Evolutionary conservation across 2,113 vertebrate genomes (phyloP), one percentile per base, ranked within the genome.

Genomic region (Ancistrus triradiatus): DNA sequence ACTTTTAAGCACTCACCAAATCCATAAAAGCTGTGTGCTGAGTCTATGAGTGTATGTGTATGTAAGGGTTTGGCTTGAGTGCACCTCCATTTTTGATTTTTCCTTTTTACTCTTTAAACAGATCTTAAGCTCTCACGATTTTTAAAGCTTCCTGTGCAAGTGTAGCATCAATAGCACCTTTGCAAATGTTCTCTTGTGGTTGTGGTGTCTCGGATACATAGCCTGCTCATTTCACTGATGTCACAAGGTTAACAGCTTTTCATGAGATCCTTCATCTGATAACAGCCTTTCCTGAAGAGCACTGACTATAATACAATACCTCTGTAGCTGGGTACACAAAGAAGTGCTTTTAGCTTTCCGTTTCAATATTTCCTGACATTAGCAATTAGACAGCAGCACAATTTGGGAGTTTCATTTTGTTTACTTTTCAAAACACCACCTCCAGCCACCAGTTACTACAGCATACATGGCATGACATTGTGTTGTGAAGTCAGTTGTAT

Each of bases 171-270:
- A 37, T 62, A 62, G 18, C 14, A 40, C n/a, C 33, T 62, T 9
- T 1, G 47, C 47, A 49, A 38, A 62, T 18, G 21, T 40, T 62
- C 44, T 11, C 10, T 15, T 50, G 59, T 48, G 18, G 24, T 50
- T 60, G 21, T 58, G n/a, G n/a, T 33, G 42, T 35, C 27, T 59
- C 49, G 9, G 25, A 64, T 65, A 55, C 66, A 48, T 22, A 40
- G 14, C 56, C 60, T 48, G 44, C 37, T 72, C 60, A 72, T 69
- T 68, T 66, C 3, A 31, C 13, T 35, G 53, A 53, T 60, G 67
- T 68, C 68, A 62, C 15, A 68, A 56, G 68, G 64, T 68, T 66
- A 68, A 65, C 63, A 19, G 51, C 44, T 28, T 63, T 59, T 64
- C 49, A 42, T 33, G n/a, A 44, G 47, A 68, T 66, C 25, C 37